phyloP scores from a whole-genome alignment of 2,113 vertebrate species.

The Menidia beryllina region DNA sequence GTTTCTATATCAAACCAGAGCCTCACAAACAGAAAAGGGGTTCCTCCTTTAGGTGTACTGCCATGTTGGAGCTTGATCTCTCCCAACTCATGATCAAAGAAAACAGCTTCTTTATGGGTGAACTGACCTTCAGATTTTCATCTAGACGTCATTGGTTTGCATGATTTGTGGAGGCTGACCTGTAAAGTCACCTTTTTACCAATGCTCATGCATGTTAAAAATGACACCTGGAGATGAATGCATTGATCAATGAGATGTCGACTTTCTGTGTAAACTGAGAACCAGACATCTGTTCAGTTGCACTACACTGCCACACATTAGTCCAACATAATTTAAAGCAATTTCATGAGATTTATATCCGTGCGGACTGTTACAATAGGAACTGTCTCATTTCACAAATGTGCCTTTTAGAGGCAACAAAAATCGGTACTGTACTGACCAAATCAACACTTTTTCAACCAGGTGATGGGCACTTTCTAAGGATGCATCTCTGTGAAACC shows the following conservation, averaged over 20 bases:
- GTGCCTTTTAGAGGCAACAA: too few species aligned
- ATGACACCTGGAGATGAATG: not conserved
- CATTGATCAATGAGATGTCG: constrained; percentile 7
- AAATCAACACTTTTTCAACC: too few species aligned
- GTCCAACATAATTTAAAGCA: not conserved
- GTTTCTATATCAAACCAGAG: not conserved
- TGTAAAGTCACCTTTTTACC: not conserved
- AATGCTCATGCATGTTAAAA: constrained; percentile 4
- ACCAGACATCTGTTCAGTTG: not conserved
- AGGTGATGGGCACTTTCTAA: too few species aligned
- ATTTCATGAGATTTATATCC: not conserved
- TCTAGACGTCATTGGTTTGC: constrained; percentile 14
- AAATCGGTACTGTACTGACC: too few species aligned
- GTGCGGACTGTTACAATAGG: not conserved
- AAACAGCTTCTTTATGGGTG: constrained; percentile 4
- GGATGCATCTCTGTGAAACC: too few species aligned
- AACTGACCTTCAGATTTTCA: constrained; percentile 24
- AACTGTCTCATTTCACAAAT: too few species aligned
- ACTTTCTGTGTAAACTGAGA: not conserved
- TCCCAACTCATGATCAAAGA: constrained; percentile 15
- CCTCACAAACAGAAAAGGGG: not conserved
- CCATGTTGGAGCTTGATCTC: constrained; percentile 1
- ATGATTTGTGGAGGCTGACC: constrained; percentile 2
- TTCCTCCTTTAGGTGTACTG: not conserved
- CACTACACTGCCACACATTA: too few species aligned